These are phyloP conservation scores for Napeogenes inachia DNA, from an alignment of 2,888 invertebrate species.

Conservation along the genomic window DNA sequence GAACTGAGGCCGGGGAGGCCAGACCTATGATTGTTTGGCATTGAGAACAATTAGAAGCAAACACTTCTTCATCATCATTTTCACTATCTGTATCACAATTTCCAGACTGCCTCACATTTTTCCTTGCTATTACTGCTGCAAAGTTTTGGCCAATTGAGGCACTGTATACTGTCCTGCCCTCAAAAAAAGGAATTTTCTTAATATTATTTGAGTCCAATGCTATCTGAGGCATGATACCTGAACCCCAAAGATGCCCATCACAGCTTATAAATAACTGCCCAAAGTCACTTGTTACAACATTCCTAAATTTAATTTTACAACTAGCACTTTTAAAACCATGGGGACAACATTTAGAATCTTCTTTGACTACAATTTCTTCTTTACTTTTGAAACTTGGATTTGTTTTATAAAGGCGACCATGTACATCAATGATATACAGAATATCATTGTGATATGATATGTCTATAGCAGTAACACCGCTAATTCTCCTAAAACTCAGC, in stretches of 20 bases:
- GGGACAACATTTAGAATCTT: conserved; percentile 80
- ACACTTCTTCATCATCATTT: conserved; percentile 79
- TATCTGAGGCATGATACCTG: conserved; percentile 82
- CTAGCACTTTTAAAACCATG: conserved; percentile 81
- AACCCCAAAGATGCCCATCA: conserved; percentile 83
- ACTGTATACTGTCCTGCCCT: conserved; percentile 81
- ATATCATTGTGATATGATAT: conserved; percentile 79
- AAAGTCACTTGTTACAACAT: conserved; percentile 79
- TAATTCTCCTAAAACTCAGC: conserved; percentile 65
- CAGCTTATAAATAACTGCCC: conserved; percentile 81
- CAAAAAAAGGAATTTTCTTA: conserved; percentile 82
- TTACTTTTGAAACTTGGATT: conserved; percentile 74
- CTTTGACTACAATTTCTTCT: conserved; percentile 79
- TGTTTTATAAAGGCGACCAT: conserved; percentile 79
- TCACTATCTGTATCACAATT: conserved; percentile 80
- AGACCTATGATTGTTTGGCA: conserved; percentile 78
- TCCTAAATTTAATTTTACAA: conserved; percentile 79
- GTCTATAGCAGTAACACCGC: conserved; percentile 78
- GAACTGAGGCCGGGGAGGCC: conserved; percentile 77
- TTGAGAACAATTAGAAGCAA: conserved; percentile 81
- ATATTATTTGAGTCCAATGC: conserved; percentile 78
- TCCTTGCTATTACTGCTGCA: conserved; percentile 84
- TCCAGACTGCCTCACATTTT: conserved; percentile 70
- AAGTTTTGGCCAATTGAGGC: conserved; percentile 86
- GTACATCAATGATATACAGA: conserved; percentile 79